These are phyloP conservation scores for Psittacula echo DNA, from an alignment of 2,797 vertebrate genomes.

Conservation along the genomic window DNA sequence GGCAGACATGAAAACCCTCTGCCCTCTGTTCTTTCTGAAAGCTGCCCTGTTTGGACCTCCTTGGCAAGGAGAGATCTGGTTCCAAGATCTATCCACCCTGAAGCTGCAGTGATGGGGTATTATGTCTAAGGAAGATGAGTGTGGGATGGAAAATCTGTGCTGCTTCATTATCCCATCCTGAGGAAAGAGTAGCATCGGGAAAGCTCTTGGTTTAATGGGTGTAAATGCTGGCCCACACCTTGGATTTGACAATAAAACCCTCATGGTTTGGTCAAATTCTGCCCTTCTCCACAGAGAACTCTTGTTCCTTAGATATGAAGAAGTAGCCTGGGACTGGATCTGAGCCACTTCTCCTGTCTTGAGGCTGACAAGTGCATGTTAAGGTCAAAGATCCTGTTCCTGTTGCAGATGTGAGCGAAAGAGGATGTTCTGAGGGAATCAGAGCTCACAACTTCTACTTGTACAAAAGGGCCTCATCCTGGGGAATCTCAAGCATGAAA, in stretches of 20 bases:
- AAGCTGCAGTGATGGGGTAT: neutral
- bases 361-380: neutral
- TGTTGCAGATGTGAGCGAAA: neutral
- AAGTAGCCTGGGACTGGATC: neutral
- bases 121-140: neutral
- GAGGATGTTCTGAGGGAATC: neutral
- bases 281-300: neutral
- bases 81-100: neutral
- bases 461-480: neutral
- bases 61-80: neutral
- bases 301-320: neutral
- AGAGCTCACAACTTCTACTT: neutral
- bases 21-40: neutral
- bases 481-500: neutral
- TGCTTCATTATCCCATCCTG: neutral
- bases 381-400: constrained; percentile 18
- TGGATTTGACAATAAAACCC: neutral
- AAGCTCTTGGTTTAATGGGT: neutral
- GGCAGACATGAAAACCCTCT: neutral
- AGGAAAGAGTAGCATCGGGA: neutral
- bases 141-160: neutral
- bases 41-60: neutral
- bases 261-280: neutral
- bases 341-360: neutral
- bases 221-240: neutral